phyloP scores from a whole-genome alignment of 2,113 vertebrate genomes.

The Cyprinus carpio region DNA sequence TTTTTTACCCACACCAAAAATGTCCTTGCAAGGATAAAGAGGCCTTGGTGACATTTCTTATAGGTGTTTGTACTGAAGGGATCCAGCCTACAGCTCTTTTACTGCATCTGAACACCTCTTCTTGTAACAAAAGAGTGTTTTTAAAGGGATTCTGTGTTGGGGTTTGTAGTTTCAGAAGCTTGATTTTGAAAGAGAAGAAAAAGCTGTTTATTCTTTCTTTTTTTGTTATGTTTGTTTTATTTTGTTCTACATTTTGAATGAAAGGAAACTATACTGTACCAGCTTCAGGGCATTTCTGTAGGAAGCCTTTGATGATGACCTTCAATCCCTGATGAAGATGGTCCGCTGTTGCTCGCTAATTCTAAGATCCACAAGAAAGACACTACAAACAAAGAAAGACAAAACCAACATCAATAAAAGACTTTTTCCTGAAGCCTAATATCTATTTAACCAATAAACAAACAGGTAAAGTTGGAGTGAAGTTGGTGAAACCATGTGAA shows the following conservation, averaged over 20 bases:
- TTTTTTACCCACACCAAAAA: conserved; percentile 53
- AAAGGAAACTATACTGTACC: conserved; percentile 36
- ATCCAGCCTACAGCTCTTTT: conserved; percentile 36
- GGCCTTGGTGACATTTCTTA: conserved; percentile 49
- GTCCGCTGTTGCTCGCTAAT: conserved; percentile 26
- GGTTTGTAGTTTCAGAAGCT: conserved; percentile 29
- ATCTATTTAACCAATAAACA: conserved; percentile 33
- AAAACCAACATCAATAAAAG: conserved; percentile 17
- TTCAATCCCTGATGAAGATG: conserved; percentile 26
- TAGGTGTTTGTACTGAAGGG: conserved; percentile 53
- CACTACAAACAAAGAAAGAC: conserved; percentile 27
- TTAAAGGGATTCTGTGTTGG: conserved; percentile 31
- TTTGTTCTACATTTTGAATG: conserved; percentile 6
- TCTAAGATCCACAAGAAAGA: conserved; percentile 39
- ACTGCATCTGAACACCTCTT: conserved; percentile 31
- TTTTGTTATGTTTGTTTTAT: conserved; percentile 6
- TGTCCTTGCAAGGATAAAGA: conserved; percentile 34
- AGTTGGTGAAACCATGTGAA: conserved; percentile 47
- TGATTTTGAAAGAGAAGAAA: conserved; percentile 30
- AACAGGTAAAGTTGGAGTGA: conserved; percentile 26
- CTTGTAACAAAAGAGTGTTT: conserved; percentile 23
- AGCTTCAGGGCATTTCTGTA: conserved; percentile 25
- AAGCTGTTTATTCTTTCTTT: conserved; percentile 18
- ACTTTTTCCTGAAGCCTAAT: conserved; percentile 38
- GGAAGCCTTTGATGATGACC: neutral